Evolutionary conservation across 2,113 vertebrate species (phyloP), one percentile per base, ranked within the genome.

Genomic region (human (Homo sapiens)): DNA sequence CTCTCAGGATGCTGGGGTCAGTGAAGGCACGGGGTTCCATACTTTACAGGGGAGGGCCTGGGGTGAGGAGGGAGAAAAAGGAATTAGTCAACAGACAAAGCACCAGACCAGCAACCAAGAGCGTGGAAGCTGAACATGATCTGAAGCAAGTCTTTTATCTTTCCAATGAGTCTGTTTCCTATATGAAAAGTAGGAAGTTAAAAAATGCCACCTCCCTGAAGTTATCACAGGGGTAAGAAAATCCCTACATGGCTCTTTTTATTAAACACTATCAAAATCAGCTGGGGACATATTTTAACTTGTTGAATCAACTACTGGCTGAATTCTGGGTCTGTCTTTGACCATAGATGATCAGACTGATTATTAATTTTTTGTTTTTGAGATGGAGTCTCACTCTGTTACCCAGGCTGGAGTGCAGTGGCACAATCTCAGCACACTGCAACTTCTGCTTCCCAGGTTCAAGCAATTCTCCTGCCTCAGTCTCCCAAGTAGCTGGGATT

Each of bases 221-320:
- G 8, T 66, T 85, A 66, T 50, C 43, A 92, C 5, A 84, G 80
- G 35, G 61, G 16, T 59, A 72, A 95, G 72, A 81, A 93, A 90
- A 80, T 11, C 38, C 52, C 45, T 79, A 52, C 70, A 81, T 78
- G 48, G 16, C 35, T 90, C 27, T 92, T 93, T 95, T 95, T n/a
- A 84, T 59, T 50, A 81, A 93, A 92, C 59, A 57, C 59, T 76
- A 43, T 48, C 5, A 90, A 83, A 78, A 38, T 52, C 61, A 93
- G 43, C 27, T 43, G 11, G 6, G 20, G 13, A 0, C 2, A 72
- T 75, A 66, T 64, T 96, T 96, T 79, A 30, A 92, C 32, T 82
- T 85, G 20, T 68, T 23, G 5, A 40, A 52, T 90, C 10, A 55
- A 72, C 12, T 59, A 2, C 11, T 55, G 80, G 30, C 55, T 90